A percentile compares a stretch with the other conserved stretches of the same genome.
phyloP scores from a whole-genome alignment of 64 coral and sea anemone genomes.

The Stichodactyla helianthus region DNA sequence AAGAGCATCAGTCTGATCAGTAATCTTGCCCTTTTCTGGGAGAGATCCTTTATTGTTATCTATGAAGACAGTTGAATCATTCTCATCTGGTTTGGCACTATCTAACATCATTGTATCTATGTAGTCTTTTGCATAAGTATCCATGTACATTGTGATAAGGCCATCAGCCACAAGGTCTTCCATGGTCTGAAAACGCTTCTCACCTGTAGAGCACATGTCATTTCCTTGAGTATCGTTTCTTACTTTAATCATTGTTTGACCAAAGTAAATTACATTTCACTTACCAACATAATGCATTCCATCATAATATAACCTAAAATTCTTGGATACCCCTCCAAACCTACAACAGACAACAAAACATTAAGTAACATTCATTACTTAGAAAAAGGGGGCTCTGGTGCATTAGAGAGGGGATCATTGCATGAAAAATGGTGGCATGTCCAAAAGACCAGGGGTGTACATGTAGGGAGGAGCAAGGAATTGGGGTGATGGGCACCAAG shows the following conservation, averaged over 20 bases:
- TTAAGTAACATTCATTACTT: too few relatives aligned
- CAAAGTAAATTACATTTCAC: not conserved
- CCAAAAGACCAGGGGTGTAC: too few relatives aligned
- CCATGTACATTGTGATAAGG: slow-evolving; percentile 96
- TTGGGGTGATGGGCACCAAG: too few relatives aligned
- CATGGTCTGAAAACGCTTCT: slow-evolving; percentile 93
- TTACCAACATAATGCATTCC: slow-evolving; percentile 99
- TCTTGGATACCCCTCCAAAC: slow-evolving; percentile 81
- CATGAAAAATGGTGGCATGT: too few relatives aligned
- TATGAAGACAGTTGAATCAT: slow-evolving; percentile 22
- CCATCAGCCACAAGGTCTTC: slow-evolving; percentile 97
- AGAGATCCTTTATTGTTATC: slow-evolving; percentile 11
- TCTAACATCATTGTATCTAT: slow-evolving; percentile 91
- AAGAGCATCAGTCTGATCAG: slow-evolving; percentile 2
- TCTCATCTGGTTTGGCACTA: slow-evolving; percentile 41
- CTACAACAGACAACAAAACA: not conserved
- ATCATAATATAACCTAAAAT: slow-evolving; percentile 97
- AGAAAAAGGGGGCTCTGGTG: too few relatives aligned
- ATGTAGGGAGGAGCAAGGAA: too few relatives aligned
- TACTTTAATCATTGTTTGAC: not conserved
- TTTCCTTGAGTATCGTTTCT: not conserved
- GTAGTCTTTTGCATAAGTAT: slow-evolving; percentile 95
- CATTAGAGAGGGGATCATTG: too few relatives aligned
- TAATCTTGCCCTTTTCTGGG: not conserved
- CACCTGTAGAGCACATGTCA: slow-evolving; percentile 32